Evolutionary conservation across 2,113 vertebrate species (phyloP), one percentile per base, ranked within the genome.

Genomic region (Odobenus rosmarus): DNA sequence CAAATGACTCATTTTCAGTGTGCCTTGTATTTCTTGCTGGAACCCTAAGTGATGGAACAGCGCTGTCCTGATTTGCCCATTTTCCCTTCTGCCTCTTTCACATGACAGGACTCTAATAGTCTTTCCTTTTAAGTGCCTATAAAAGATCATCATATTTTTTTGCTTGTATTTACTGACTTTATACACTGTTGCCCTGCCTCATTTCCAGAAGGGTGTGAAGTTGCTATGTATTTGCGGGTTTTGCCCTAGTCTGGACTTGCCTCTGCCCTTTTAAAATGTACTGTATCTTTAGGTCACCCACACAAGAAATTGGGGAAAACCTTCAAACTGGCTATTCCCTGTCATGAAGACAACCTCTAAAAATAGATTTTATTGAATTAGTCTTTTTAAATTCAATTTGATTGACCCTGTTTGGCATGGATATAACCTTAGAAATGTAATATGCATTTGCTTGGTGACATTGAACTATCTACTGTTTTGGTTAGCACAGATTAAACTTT

Each of bases 401-500:
- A 92, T 23, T 69, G 55, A 93, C 74, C 11, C 61, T 91, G 61
- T 88, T 96, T 83, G 72, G 64, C 69, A 83, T 53, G 55, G 23
- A 13, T 71, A 69, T 69, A 93, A 83, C 49, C 76, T 89, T 23
- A 76, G 71, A 86, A 94, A 93, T 90, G 80, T 33, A 87, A 76
- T 74, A 67, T 14, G 12, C 23, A 86, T 51, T 71, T 93, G 62
- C 46, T 69, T 69, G 64, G 67, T 85, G 77, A 93, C 88, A 91
- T 23, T 86, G 33, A 95, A 92, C 51, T 74, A 83, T 53, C 36
- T 59, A 67, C 86, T 93, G 83, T 92, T 97, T 95, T 89, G 88
- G 49, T 97, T 96, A 96, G n/a, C 57, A 64, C 14, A 51, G 79
- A 64, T 83, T 88, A 96, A 39, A 49, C 36, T 90, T 95, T 76